These are phyloP conservation scores for Dynastes tityus DNA, from an alignment of 2,888 invertebrate species.

Conservation along the genomic window DNA sequence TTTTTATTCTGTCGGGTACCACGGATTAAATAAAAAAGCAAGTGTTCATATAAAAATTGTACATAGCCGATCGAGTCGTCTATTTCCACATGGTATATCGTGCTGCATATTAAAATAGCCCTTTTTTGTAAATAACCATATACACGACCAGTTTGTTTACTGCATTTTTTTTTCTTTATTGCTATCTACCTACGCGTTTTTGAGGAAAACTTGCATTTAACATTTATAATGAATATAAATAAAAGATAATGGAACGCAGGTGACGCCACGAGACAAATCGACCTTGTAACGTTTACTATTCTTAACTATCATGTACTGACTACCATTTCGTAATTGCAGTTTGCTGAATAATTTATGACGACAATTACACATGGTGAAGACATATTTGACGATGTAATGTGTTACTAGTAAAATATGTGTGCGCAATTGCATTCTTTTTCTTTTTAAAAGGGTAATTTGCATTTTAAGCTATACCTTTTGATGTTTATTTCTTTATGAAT, in stretches of 20 bases:
- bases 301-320: neutral
- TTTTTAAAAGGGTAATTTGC: neutral
- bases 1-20: too few species aligned
- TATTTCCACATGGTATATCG: too few species aligned
- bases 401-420: neutral
- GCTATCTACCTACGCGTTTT: neutral
- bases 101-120: too few species aligned
- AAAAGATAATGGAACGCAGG: neutral
- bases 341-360: neutral
- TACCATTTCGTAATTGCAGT: neutral
- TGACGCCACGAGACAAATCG: neutral
- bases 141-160: neutral
- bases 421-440: neutral
- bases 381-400: neutral
- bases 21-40: too few species aligned
- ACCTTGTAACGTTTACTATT: neutral
- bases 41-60: too few species aligned
- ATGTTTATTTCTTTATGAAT: neutral
- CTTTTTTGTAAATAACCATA: neutral
- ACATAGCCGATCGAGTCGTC: too few species aligned
- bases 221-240: neutral
- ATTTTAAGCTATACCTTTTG: neutral
- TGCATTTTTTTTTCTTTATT: neutral
- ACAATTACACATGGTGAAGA: neutral
- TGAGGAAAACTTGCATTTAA: too few species aligned